These are phyloP conservation scores for Heliconius nattereri DNA, from an alignment of 1,140 invertebrate species.

Conservation along the genomic window DNA sequence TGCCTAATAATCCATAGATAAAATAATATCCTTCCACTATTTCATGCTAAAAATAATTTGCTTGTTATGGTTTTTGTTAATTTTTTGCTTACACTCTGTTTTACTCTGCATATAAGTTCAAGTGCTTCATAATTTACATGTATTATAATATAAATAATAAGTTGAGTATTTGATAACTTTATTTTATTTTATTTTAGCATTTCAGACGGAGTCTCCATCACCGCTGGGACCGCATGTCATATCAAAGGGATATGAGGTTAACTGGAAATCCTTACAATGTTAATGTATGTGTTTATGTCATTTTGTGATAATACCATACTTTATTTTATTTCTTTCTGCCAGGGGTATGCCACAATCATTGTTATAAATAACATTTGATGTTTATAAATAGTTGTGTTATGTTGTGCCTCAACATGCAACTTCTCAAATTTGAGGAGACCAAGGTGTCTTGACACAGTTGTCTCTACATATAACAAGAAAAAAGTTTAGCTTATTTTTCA, in stretches of 20 bases:
- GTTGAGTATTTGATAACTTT: background rate
- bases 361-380: too few species aligned
- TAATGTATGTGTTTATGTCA: constrained; percentile 69
- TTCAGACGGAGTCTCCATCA: constrained; percentile 77
- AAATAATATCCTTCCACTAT: background rate
- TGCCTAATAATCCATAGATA: constrained; percentile 18
- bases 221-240: constrained; percentile 78
- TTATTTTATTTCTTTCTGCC: too few species aligned
- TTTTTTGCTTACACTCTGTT: background rate
- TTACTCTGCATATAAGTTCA: background rate
- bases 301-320: background rate
- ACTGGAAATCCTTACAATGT: constrained; percentile 80
- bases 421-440: too few species aligned
- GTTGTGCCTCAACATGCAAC: too few species aligned
- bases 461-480: too few species aligned
- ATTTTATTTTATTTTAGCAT: constrained; percentile 63
- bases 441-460: too few species aligned
- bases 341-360: too few species aligned
- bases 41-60: constrained; percentile 9
- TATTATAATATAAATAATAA: background rate
- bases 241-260: constrained; percentile 80
- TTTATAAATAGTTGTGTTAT: too few species aligned
- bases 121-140: background rate
- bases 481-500: too few species aligned
- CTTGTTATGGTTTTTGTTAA: background rate